Base-by-base conservation (phyloP, 2,113 vertebrate genomes). In the Mesocricetus auratus region DNA sequence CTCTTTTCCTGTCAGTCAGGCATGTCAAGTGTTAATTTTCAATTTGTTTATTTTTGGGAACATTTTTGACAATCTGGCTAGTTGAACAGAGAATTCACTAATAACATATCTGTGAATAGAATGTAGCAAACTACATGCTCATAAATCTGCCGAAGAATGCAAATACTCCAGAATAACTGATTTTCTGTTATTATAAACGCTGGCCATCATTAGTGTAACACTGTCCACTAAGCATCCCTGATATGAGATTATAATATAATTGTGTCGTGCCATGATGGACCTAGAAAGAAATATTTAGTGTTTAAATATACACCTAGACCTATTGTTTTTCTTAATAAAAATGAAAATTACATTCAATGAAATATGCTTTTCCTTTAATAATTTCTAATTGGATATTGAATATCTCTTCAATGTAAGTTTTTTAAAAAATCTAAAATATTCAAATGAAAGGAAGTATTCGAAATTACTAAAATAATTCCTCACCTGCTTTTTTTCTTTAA, bases 401-500 rank as follows among this genome's bases (percentile, higher is more conserved):
- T 39, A 75, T 94, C 68, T 97, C 39, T 90, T 92, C 89, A 47
- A 79, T 92, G 53, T 78, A 64, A 33, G 75, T 36, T 94, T 90
- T 93, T 56, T 47, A 93, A 83, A 94, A 94, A 86, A 56, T 42
- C 7, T 78, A 78, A 93, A 71, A 31, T 21, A 56, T 89, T 79
- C 36, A 86, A 89, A 71, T 90, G 26, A 73, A 21, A 95, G 45
- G 42, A 88, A 90, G 22, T 56, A 73, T 39, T 60, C 58, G 75
- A 78, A 47, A 79, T 78, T 86, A 88, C 90, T 95, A 69, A 86
- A 69, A 95, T 96, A 83, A 86, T 89, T 90, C 73, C 93, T 71
- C 86, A 82, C 77, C 62, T 42, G 78, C 74, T 79, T 95, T 97
- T 96, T 97, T 96, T 86, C 96, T 92, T 94, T n/a, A n/a, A 81